Conservation (phyloP, 2,113 vertebrate species). For the Haemorhous mexicanus region DNA sequence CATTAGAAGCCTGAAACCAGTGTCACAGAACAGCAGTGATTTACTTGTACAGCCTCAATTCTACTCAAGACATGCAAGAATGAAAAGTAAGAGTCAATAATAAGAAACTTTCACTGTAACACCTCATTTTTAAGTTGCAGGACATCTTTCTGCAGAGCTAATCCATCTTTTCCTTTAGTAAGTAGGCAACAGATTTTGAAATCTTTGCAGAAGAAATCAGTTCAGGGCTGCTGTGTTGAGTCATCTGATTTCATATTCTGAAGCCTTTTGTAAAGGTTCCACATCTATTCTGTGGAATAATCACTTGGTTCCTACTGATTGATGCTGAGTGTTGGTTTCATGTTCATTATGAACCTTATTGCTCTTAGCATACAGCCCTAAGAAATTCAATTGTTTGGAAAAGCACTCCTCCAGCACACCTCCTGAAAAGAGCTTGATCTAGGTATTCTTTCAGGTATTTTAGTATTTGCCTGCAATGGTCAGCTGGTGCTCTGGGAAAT, state of each 20-base stretch:
- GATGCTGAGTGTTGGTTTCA: neutral
- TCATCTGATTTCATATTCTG: neutral
- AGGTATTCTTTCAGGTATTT: neutral
- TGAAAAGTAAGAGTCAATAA: constrained; percentile 66
- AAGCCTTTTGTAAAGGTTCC: neutral
- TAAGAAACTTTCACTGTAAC: neutral
- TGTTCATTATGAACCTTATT: neutral
- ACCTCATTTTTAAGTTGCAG: neutral
- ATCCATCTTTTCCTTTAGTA: neutral
- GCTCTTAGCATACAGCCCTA: neutral
- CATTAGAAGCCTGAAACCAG: constrained; percentile 41
- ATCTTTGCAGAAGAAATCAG: neutral
- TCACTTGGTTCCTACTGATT: neutral
- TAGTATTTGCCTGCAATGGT: neutral
- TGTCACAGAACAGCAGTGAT: constrained; percentile 31
- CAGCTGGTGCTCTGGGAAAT: neutral
- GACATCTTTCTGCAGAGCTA: neutral
- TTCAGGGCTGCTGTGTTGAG: neutral
- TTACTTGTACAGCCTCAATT: constrained; percentile 67
- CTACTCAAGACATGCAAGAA: constrained; percentile 73
- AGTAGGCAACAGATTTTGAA: neutral
- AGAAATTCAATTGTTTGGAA: neutral
- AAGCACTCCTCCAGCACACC: neutral
- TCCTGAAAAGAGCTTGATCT: neutral
- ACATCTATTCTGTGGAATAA: neutral